phyloP scores from a whole-genome alignment of 2,113 vertebrate species.

The Elachura formosa region DNA sequence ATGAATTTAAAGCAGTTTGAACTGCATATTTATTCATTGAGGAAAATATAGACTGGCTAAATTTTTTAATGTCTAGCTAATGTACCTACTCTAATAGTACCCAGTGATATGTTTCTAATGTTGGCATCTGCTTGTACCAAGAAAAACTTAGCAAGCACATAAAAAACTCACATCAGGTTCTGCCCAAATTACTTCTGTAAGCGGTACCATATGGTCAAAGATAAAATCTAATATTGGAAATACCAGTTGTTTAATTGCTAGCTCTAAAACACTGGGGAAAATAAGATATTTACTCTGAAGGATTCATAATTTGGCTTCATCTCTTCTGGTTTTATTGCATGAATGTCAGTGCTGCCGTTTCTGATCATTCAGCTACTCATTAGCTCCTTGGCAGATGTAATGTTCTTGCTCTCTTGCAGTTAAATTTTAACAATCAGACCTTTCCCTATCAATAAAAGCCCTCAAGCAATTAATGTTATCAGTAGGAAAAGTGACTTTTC shows the following conservation, averaged over 20 bases:
- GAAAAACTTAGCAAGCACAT: neutral
- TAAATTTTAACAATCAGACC: neutral
- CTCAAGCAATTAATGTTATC: neutral
- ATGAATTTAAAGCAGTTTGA: neutral
- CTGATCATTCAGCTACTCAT: neutral
- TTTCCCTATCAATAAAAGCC: neutral
- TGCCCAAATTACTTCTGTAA: conserved; percentile 30
- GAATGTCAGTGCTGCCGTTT: neutral
- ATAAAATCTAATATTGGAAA: conserved; percentile 50
- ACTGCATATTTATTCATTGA: neutral
- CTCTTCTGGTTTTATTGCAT: neutral
- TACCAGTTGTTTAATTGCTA: conserved; percentile 30
- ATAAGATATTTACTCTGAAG: conserved; percentile 26
- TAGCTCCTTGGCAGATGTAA: neutral
- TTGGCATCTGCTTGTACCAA: conserved; percentile 5
- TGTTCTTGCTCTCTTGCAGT: neutral
- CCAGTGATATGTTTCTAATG: neutral
- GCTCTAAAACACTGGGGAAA: neutral
- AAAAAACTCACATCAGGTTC: conserved; percentile 17
- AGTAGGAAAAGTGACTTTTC: neutral
- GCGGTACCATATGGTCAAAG: conserved; percentile 31
- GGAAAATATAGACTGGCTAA: neutral
- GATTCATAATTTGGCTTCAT: conserved; percentile 9
- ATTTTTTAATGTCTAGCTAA: neutral
- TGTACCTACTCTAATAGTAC: neutral